A percentile compares a stretch with the other conserved stretches of the same genome.
Conservation (phyloP, 1,140 invertebrate species). For the Drosophila tristis region DNA sequence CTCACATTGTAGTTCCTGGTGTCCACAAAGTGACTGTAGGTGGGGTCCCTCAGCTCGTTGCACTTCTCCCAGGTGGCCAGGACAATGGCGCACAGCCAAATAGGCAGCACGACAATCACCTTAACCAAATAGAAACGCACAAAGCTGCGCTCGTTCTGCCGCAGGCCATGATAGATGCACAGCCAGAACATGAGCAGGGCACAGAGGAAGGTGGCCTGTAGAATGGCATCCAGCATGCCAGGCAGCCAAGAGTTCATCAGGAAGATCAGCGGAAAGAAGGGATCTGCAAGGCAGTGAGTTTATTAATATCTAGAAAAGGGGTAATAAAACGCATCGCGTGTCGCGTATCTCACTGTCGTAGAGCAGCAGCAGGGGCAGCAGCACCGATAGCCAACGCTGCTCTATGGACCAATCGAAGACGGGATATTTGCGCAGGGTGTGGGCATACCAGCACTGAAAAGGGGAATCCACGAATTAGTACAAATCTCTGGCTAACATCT, state of each 20-base stretch:
- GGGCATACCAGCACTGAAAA: conserved; percentile 94
- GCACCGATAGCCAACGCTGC: conserved; percentile 97
- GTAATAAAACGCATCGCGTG: too few species aligned
- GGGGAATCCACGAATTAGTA: neutral
- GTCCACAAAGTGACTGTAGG: conserved; percentile 95
- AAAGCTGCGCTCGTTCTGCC: conserved; percentile 95
- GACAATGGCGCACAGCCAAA: conserved; percentile 94
- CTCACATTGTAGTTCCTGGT: conserved; percentile 95
- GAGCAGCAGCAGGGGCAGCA: conserved; percentile 94
- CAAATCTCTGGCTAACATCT: conserved; percentile 52
- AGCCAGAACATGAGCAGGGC: conserved; percentile 96
- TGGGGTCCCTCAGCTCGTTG: conserved; percentile 95
- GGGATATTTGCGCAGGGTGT: conserved; percentile 94
- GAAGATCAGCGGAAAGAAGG: conserved; percentile 95
- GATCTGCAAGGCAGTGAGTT: conserved; percentile 88
- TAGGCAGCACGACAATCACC: conserved; percentile 92
- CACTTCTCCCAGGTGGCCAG: conserved; percentile 95
- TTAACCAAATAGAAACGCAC: conserved; percentile 96
- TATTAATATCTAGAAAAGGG: too few species aligned
- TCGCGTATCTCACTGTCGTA: conserved; percentile 92
- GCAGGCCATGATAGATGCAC: conserved; percentile 93
- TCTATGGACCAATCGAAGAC: conserved; percentile 98
- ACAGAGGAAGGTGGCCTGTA: conserved; percentile 96
- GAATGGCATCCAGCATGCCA: conserved; percentile 94
- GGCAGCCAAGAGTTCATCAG: conserved; percentile 95